These are phyloP conservation scores for Drosophila colorata DNA, from an alignment of 2,888 invertebrate genomes.

Conservation along the genomic window DNA sequence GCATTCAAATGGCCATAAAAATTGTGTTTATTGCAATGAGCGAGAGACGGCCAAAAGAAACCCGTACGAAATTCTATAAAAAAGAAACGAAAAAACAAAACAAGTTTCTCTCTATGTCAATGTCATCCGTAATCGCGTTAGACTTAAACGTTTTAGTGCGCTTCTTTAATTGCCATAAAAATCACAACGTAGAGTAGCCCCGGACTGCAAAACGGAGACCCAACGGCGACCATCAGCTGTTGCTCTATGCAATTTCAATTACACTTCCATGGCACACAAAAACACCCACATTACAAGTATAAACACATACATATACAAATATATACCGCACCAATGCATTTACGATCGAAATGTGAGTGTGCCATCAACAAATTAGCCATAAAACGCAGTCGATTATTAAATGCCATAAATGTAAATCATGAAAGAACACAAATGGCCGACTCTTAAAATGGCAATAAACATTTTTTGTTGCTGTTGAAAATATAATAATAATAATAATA, in stretches of 20 bases:
- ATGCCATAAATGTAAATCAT: slow-evolving; percentile 73
- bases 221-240: slow-evolving; percentile 19
- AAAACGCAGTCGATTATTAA: slow-evolving; percentile 75
- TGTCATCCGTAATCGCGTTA: slow-evolving; percentile 54
- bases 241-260: slow-evolving; percentile 42
- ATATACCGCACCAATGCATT: slow-evolving; percentile 50
- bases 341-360: slow-evolving; percentile 46
- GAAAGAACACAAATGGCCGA: slow-evolving; percentile 29
- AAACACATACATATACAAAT: slow-evolving; percentile 10
- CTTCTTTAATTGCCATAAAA: slow-evolving; percentile 63
- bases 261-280: slow-evolving; percentile 24
- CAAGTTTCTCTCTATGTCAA: slow-evolving; percentile 64
- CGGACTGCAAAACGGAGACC: slow-evolving; percentile 3
- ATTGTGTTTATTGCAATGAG: slow-evolving; percentile 67
- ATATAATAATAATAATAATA: slow-evolving; percentile 43
- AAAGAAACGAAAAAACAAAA: slow-evolving; percentile 19
- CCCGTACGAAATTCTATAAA: no score
- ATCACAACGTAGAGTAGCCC: slow-evolving; percentile 25
- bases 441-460: slow-evolving; percentile 51
- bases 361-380: slow-evolving; percentile 60
- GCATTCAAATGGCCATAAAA: slow-evolving; percentile 74
- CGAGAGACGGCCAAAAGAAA: slow-evolving; percentile 19
- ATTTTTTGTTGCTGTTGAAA: slow-evolving; percentile 40
- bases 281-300: slow-evolving; percentile 1
- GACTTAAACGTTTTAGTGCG: slow-evolving; percentile 33